Base-by-base conservation (phyloP, 2,797 vertebrate genomes). In the Brotogeris chrysoptera region DNA sequence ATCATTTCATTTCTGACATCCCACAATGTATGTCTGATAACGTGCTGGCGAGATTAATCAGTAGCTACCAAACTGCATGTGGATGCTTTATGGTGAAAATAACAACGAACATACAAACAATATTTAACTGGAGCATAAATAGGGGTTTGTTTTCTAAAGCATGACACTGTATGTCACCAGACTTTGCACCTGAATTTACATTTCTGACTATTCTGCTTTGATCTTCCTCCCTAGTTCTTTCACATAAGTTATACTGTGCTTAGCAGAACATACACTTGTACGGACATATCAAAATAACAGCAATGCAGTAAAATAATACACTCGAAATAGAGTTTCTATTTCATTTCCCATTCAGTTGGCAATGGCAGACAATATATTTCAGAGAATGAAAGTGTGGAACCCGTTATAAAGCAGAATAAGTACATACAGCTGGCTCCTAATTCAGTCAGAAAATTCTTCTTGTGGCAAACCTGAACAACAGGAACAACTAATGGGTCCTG, bases 331-430 rank as follows among this genome's bases (percentile, higher is more conserved):
- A 63, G 49, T 43, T 86, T 65, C 11, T 23, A 6, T 93, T 88
- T 89, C 32, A 66, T 87, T 89, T 89, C 44, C 79, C 88, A 50
- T 38, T 80, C 78, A 77, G 72, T 83, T 90, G 95, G 44, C 44
- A 50, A 57, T 46, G 47, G 89, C 69, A 85, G 59, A 53, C 72
- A 88, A 60, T 55, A 21, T 68, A 59, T 59, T 81, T 88, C 86
- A 84, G 70, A 92, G 94, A 91, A 68, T 85, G 76, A 74, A 93
- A 70, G 77, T 64, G 57, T 43, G 55, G 80, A 94, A 53, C 70
- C 71, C 0, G 2, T 59, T 86, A 25, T 39, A 49, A 86, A 95
- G 84, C 65, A 93, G 23, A 70, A 13, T 20, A 65, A 86, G 18
- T 69, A 64, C 21, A 68, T 43, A 36, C 6, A 88, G 79, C 32